Evolutionary conservation across 2,888 invertebrate genomes (phyloP).

Genomic region (Scaptomyza reducta): DNA sequence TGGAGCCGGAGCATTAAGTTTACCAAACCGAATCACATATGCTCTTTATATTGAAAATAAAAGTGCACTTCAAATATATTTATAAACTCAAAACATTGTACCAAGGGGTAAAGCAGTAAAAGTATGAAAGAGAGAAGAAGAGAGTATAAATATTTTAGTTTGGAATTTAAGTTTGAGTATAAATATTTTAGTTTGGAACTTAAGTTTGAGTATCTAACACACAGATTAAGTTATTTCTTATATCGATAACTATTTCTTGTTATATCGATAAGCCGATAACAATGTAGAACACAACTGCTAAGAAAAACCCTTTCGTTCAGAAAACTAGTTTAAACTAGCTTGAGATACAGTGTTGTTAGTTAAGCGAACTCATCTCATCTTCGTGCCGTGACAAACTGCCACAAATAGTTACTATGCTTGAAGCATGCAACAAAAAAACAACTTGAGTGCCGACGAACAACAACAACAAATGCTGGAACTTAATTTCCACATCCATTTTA

Average conservation of each 20-base stretch:
- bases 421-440: neutral
- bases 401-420: constrained; percentile 13
- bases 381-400: neutral
- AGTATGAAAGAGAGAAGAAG: too few species aligned
- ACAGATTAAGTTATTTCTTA: too few species aligned
- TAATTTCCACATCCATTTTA: constrained; percentile 69
- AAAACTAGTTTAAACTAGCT: neutral
- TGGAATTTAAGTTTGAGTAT: too few species aligned
- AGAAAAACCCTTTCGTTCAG: neutral
- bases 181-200: too few species aligned
- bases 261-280: neutral
- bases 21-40: neutral
- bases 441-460: constrained; percentile 14
- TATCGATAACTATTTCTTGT: too few species aligned
- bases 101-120: too few species aligned
- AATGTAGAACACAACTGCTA: neutral
- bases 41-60: constrained; percentile 1
- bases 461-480: constrained; percentile 48
- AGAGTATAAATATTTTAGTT: too few species aligned
- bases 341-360: too few species aligned
- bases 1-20: constrained; percentile 16
- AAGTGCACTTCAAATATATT: too few species aligned
- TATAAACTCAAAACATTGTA: too few species aligned
- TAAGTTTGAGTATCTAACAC: too few species aligned
- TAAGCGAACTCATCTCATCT: neutral